Evolutionary conservation across 2,888 invertebrate species (phyloP).

Genomic region (Cheilosia soror): DNA sequence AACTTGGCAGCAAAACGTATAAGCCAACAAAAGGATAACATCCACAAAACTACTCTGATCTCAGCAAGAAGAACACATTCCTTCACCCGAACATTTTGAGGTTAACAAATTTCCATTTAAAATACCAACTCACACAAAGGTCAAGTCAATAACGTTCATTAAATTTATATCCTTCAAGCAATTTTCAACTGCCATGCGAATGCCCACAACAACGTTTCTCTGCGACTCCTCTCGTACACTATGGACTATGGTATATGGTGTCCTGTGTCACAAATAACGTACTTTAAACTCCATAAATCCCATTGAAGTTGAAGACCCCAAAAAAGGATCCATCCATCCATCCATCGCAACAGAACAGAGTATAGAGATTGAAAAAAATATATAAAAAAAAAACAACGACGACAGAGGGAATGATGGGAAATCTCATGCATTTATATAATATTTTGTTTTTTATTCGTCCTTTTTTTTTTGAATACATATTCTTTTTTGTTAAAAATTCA

Average conservation of each 20-base stretch:
- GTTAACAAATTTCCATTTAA: constrained; percentile 73
- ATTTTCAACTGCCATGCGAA: constrained; percentile 7
- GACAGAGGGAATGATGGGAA: constrained; percentile 64
- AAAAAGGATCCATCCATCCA: constrained; percentile 38
- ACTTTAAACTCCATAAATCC: constrained; percentile 61
- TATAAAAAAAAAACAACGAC: constrained; percentile 41
- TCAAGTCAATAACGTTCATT: constrained; percentile 73
- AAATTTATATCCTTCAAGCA: constrained; percentile 54
- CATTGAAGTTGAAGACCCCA: constrained; percentile 32
- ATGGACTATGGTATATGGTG: not conserved
- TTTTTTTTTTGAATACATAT: constrained; percentile 16
- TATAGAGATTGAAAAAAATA: constrained; percentile 28
- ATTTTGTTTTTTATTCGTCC: constrained; percentile 11
- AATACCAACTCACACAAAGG: constrained; percentile 67
- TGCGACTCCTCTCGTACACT: not conserved
- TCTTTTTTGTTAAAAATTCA: constrained; percentile 56
- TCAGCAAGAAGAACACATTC: not conserved
- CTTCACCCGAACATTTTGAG: constrained; percentile 51
- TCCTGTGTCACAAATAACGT: constrained; percentile 45
- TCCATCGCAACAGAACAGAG: constrained; percentile 12
- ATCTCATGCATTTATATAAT: constrained; percentile 58
- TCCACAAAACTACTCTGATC: constrained; percentile 32
- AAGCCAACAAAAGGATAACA: constrained; percentile 43
- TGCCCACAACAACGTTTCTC: constrained; percentile 15
- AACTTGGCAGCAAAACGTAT: constrained; percentile 23